Base-by-base conservation (phyloP, 2,888 invertebrate genomes). In the Orgyia antiqua region DNA sequence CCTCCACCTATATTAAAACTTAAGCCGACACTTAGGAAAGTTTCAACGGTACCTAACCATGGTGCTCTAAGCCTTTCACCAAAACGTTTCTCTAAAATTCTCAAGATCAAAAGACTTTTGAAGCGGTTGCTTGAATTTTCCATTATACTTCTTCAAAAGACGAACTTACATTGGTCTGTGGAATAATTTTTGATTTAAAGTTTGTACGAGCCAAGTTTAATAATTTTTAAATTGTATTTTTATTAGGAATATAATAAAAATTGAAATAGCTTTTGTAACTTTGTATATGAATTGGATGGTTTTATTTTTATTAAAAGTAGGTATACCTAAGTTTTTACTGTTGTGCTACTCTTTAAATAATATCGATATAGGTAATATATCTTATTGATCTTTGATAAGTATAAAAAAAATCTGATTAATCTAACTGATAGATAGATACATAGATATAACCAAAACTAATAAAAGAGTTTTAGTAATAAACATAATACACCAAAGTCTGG, bases 61-160 rank as follows among this genome's bases (percentile, higher is more conserved):
- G 43, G 44, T 47, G 52, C 45, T 59, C 53, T 51, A 60, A 58
- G 58, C 57, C 61, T 67, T 70, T 66, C 56, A 52, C 58, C 51
- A 47, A 65, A 36, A 58, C 61, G 63, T 64, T 73, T 63, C 57
- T 58, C 58, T 60, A 55, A 69, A 72, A 73, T 70, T 70, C 62
- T 60, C 58, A 68, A 72, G 74, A 79, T 76, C 75, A 79, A 80
- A 79, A 70, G 73, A 62, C 61, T 69, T 74, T 71, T 59, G 68
- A 62, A 73, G 72, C 65, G 73, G 75, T 75, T 75, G 65, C 63
- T 63, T 59, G 62, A 78, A 79, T 70, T 79, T 79, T 68, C 71
- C 68, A 76, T 78, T 77, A 74, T 68, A 66, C 65, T 65, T 61
- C 60, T 63, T 68, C 63, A 68, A 70, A 68, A 72, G 67, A 66